Conservation (phyloP, 1,140 invertebrate genomes). For the Fopius arisanus region DNA sequence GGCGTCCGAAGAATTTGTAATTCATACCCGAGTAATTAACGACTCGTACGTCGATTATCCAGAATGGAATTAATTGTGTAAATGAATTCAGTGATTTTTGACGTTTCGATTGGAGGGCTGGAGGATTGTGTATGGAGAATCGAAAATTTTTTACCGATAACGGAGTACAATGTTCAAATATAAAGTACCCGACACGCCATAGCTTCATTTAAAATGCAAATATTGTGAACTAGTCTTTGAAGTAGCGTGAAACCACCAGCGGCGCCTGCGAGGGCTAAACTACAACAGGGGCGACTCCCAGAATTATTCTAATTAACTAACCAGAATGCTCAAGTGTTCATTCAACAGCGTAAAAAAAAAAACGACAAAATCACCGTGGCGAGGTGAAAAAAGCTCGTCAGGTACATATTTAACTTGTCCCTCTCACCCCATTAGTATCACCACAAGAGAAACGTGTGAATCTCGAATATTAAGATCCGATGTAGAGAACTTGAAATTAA, state of each 20-base stretch:
- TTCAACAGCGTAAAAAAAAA: constrained; percentile 29
- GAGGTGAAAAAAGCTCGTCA: constrained; percentile 14
- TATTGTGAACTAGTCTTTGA: constrained; percentile 40
- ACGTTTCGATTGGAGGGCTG: neutral
- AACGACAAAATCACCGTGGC: neutral
- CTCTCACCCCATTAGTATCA: neutral
- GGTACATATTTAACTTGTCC: neutral
- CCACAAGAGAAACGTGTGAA: neutral
- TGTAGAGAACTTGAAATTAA: neutral
- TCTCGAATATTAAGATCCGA: neutral
- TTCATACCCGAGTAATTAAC: too few species aligned
- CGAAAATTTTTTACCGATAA: constrained; percentile 54
- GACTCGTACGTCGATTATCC: too few species aligned
- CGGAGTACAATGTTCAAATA: constrained; percentile 56
- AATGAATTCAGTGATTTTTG: neutral
- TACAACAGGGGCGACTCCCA: constrained; percentile 36
- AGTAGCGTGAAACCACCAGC: constrained; percentile 57
- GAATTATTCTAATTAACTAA: constrained; percentile 64
- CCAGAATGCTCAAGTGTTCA: constrained; percentile 41
- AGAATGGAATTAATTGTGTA: too few species aligned
- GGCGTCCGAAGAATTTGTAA: too few species aligned
- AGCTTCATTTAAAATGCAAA: constrained; percentile 67
- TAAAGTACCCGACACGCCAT: constrained; percentile 56
- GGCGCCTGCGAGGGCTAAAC: constrained; percentile 32
- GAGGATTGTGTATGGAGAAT: constrained; percentile 44